Evolutionary conservation across 1,140 invertebrate genomes (phyloP), one percentile per base, ranked within the genome.

Genomic region (Psix sp.): DNA sequence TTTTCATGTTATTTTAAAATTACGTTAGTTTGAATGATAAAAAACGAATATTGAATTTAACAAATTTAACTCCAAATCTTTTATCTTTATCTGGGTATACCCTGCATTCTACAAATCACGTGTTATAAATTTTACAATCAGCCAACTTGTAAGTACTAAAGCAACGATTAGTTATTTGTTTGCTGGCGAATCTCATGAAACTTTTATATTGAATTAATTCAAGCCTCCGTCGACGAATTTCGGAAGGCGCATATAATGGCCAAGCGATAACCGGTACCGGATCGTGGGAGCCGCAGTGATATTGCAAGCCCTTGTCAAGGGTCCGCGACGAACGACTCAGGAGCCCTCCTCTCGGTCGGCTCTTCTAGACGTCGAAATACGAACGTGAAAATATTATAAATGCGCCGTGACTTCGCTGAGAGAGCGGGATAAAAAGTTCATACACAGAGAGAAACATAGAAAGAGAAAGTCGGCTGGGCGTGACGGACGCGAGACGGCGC

Each of bases 341-440:
- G 35, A 62, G 51, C 68, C 74, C 68, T 68, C 68, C 74, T 73
- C 70, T 59, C 45, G 59, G 70, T 65, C 60, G 65, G 66, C 45
- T 71, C 73, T 70, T 76, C 73, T 62, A 77, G 76, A 81, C 77
- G 75, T 81, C 77, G 77, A 82, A 83, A 83, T 78, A 82, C 75
- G 76, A 84, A 85, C 83, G 83, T 84, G 83, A 82, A 86, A 84
- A 86, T 82, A 84, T 85, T 84, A 86, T 82, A 84, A 84, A 85
- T 84, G 83, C 79, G 79, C 76, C 83, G 82, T 86, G 84, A 86
- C 82, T 67, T 49, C 31, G 52, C 38, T 29, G 38, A 67, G 57
- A 17, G 49, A 71, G 49, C 54, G 36, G 14, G 43, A 60, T 68
- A 54, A 48, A 57, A 66, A 68, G 33, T 36, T 0, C 13, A 14